phyloP scores from a whole-genome alignment of 2,888 invertebrate genomes.

The Neoitamus cyanurus region DNA sequence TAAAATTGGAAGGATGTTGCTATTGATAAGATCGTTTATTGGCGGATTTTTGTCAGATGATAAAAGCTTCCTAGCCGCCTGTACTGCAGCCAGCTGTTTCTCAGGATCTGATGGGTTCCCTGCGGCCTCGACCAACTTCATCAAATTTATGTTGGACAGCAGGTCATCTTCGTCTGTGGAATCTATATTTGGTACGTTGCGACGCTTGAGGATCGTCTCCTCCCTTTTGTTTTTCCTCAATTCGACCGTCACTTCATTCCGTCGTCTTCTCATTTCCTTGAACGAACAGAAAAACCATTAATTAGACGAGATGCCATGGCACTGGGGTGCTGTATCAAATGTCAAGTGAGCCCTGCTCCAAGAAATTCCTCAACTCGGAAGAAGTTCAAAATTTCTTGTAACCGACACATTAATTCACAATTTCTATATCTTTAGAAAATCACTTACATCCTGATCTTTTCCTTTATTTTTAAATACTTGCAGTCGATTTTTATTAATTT shows the following conservation, averaged over 20 bases:
- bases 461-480: slow-evolving; percentile 98
- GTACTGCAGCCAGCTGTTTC: slow-evolving; percentile 90
- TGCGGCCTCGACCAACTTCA: slow-evolving; percentile 88
- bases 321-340: not conserved
- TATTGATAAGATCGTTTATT: slow-evolving; percentile 93
- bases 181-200: slow-evolving; percentile 93
- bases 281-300: slow-evolving; percentile 53
- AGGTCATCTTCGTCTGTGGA: slow-evolving; percentile 83
- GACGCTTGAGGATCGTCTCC: slow-evolving; percentile 93
- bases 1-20: slow-evolving; percentile 94
- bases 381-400: not conserved
- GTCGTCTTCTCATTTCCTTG: slow-evolving; percentile 95
- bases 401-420: not conserved
- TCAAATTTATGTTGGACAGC: slow-evolving; percentile 78
- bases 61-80: slow-evolving; percentile 93
- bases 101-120: slow-evolving; percentile 81
- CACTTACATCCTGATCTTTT: slow-evolving; percentile 98
- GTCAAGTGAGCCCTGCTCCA: not conserved
- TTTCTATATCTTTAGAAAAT: slow-evolving; percentile 51
- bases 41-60: slow-evolving; percentile 99
- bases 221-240: slow-evolving; percentile 98
- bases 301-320: not conserved
- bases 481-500: slow-evolving; percentile 76
- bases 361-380: not conserved
- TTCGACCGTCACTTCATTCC: slow-evolving; percentile 97